These are phyloP conservation scores for Ammodytes dubius DNA, from an alignment of 2,113 vertebrate genomes.

Conservation along the genomic window DNA sequence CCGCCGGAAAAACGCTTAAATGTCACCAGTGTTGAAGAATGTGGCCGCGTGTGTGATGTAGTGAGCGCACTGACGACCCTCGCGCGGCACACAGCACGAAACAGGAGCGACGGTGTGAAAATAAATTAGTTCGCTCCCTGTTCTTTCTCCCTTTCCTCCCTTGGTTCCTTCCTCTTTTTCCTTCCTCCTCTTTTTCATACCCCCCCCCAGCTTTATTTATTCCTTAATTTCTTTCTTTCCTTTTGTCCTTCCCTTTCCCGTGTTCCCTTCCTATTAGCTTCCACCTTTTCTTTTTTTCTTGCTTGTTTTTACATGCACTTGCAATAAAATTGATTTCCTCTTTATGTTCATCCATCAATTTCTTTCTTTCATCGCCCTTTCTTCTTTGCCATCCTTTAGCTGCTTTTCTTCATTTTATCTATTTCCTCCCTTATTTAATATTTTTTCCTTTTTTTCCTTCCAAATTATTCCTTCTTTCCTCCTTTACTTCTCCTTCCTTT, in stretches of 20 bases:
- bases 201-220: no score
- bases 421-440: not conserved
- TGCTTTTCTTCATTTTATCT: not conserved
- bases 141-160: constrained; percentile 17
- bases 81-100: constrained; percentile 44
- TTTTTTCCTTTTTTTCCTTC: no score
- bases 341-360: no score
- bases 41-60: constrained; percentile 9
- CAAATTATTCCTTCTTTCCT: no score
- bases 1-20: not conserved
- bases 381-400: no score
- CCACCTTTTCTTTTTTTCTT: not conserved
- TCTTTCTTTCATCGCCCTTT: not conserved
- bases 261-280: not conserved
- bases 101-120: constrained; percentile 39
- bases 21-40: constrained; percentile 46
- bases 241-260: not conserved
- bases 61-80: constrained; percentile 33
- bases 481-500: not conserved
- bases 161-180: constrained; percentile 9
- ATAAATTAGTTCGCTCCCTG: constrained; percentile 49
- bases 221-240: not conserved
- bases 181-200: not conserved
- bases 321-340: no score
- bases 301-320: not conserved